Conservation (phyloP, 2,797 vertebrate genomes). For the Cyprinodon diabolis region DNA sequence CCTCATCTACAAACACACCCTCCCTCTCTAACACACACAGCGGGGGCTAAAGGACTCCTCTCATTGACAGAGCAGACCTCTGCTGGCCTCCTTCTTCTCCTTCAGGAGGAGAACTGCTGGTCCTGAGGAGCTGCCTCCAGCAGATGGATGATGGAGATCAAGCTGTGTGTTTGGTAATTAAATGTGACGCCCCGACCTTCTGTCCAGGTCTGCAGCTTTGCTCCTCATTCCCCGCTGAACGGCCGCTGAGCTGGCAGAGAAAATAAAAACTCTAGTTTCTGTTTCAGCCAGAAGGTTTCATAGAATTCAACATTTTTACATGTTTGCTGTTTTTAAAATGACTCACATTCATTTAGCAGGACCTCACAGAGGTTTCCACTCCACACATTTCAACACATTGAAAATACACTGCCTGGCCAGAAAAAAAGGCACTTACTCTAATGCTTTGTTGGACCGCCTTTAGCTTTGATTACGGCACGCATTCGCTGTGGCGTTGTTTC, state of each 20-base stretch:
- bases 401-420: too few relatives aligned
- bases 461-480: too few relatives aligned
- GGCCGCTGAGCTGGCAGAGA: constrained; percentile 6
- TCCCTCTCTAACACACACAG: constrained; percentile 20
- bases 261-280: constrained; percentile 12
- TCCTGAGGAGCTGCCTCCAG: constrained; percentile 66
- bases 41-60: constrained; percentile 63
- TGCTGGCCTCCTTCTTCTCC: constrained; percentile 45
- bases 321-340: neutral
- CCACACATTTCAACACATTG: too few relatives aligned
- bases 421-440: too few relatives aligned
- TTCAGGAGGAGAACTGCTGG: constrained; percentile 56
- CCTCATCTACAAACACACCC: neutral
- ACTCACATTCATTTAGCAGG: neutral
- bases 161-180: constrained; percentile 74
- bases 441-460: too few relatives aligned
- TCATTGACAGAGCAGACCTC: constrained; percentile 74
- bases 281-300: neutral
- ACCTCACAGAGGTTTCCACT: neutral
- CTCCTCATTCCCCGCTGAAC: constrained; percentile 41
- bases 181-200: constrained; percentile 60
- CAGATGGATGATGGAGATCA: constrained; percentile 77
- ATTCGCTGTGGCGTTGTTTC: too few relatives aligned
- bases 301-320: neutral
- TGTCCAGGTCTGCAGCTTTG: constrained; percentile 60